Conservation (phyloP, 1,140 invertebrate species). For the Cepaea nemoralis region DNA sequence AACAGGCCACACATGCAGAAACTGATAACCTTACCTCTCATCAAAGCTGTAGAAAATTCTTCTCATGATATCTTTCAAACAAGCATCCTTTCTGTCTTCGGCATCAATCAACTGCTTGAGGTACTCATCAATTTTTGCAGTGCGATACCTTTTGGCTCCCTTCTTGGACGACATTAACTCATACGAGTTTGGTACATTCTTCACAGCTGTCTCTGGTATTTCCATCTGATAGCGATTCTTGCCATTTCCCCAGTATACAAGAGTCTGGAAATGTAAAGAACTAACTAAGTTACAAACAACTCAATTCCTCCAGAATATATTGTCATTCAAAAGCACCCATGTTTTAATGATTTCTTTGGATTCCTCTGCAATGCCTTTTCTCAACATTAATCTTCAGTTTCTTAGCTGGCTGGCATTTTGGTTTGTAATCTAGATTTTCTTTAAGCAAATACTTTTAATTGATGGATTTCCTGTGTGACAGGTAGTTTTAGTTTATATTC, state of each 20-base stretch:
- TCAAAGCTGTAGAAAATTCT: constrained; percentile 92
- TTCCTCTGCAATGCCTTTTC: no score
- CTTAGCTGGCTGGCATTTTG: no score
- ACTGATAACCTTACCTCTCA: constrained; percentile 76
- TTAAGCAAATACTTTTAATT: no score
- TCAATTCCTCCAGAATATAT: no score
- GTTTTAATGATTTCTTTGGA: no score
- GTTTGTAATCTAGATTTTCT: no score
- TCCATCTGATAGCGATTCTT: constrained; percentile 95
- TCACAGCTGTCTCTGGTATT: constrained; percentile 83
- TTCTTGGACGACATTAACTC: constrained; percentile 87
- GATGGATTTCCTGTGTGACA: no score
- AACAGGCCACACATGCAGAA: no score
- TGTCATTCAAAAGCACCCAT: no score
- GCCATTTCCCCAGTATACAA: constrained; percentile 86
- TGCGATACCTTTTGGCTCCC: constrained; percentile 89
- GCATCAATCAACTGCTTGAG: constrained; percentile 82
- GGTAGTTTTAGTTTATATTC: no score
- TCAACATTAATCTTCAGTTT: no score
- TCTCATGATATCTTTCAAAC: constrained; percentile 88
- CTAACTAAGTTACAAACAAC: no score
- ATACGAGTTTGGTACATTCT: constrained; percentile 82
- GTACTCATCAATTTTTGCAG: constrained; percentile 81
- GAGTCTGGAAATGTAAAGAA: constrained; percentile 71
- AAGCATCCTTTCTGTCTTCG: constrained; percentile 83